phyloP scores from a whole-genome alignment of 2,888 invertebrate genomes.

The Mythimna impura region DNA sequence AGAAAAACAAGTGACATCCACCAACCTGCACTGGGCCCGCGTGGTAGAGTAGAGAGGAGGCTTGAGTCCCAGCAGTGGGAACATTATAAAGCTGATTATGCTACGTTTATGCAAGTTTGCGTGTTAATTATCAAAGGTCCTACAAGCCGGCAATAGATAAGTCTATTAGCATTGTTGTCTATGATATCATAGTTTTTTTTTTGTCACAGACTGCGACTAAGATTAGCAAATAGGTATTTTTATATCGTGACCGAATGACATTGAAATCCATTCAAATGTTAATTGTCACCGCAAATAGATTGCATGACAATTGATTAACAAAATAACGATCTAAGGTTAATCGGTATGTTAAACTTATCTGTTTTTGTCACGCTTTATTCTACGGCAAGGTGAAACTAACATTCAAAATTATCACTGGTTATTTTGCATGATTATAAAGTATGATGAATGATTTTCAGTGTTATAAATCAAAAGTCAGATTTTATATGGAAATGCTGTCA shows the following conservation, averaged over 20 bases:
- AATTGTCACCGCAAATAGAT: slow-evolving; percentile 42
- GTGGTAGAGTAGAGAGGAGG: too few relatives aligned
- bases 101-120: background rate
- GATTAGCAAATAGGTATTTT: slow-evolving; percentile 23
- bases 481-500: too few relatives aligned
- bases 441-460: background rate
- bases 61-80: too few relatives aligned
- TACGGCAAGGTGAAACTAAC: background rate
- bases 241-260: slow-evolving; percentile 37
- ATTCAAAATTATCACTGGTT: background rate
- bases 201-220: background rate
- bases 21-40: too few relatives aligned
- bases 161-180: background rate
- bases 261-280: slow-evolving; percentile 40
- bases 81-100: too few relatives aligned
- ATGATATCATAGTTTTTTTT: slow-evolving; percentile 29
- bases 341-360: slow-evolving; percentile 17
- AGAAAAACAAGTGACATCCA: too few relatives aligned
- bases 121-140: slow-evolving; percentile 4
- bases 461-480: too few relatives aligned
- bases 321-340: slow-evolving; percentile 33
- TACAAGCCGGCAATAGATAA: background rate
- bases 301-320: slow-evolving; percentile 31
- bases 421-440: too few relatives aligned
- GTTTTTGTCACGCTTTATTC: slow-evolving; percentile 34